phyloP scores from a whole-genome alignment of 2,113 vertebrate genomes.

The Tympanuchus pallidicinctus region DNA sequence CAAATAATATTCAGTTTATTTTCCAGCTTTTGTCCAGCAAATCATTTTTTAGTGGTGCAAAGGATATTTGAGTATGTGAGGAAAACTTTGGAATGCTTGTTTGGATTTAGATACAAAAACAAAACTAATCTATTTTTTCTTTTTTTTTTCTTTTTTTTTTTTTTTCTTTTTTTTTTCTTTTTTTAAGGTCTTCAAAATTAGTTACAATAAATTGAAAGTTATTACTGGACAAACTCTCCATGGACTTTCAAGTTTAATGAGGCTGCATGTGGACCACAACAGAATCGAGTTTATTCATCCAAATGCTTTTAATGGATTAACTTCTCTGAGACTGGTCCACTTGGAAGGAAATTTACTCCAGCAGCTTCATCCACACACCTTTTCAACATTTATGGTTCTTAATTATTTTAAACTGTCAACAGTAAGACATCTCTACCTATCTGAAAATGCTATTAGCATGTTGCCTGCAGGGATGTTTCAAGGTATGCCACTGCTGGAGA shows the following conservation, averaged over 20 bases:
- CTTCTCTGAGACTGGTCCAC: constrained; percentile 86
- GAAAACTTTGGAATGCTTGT: not conserved
- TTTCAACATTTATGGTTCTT: constrained; percentile 85
- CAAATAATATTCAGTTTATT: not conserved
- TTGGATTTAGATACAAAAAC: not conserved
- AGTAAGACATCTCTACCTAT: constrained; percentile 88
- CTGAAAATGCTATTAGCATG: constrained; percentile 83
- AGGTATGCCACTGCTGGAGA: constrained; percentile 86
- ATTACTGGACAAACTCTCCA: constrained; percentile 79
- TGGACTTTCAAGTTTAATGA: constrained; percentile 83
- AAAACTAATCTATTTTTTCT: not conserved
- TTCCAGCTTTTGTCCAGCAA: not conserved
- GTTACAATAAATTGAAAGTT: constrained; percentile 90
- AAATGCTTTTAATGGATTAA: constrained; percentile 87
- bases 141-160: not conserved
- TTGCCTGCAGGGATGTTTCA: constrained; percentile 78
- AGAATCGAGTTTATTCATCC: constrained; percentile 89
- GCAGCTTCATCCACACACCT: constrained; percentile 87
- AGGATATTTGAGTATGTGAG: not conserved
- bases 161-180: not conserved
- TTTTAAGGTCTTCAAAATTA: constrained; percentile 90
- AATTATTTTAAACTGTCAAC: constrained; percentile 86
- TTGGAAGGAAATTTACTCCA: constrained; percentile 90
- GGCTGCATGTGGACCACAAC: constrained; percentile 93
- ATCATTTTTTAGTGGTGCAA: not conserved